These are phyloP conservation scores for Coleophora deauratella DNA, from an alignment of 2,888 invertebrate genomes.

Conservation along the genomic window DNA sequence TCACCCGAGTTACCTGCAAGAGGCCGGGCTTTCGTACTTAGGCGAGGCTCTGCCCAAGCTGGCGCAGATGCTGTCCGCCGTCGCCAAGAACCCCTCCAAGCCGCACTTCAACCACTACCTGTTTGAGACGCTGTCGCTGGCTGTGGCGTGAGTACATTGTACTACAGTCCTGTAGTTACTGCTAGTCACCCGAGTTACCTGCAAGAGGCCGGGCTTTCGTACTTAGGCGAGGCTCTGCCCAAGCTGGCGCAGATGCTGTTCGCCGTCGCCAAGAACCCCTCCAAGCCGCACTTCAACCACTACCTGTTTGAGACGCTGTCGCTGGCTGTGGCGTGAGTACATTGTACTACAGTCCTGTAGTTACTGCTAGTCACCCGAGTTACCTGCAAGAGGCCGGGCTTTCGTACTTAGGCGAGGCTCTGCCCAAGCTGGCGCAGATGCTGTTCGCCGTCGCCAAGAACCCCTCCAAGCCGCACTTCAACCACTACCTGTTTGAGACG, in stretches of 20 bases:
- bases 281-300: conserved; percentile 98
- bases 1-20: too few relatives aligned
- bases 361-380: too few relatives aligned
- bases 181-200: too few relatives aligned
- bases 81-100: too few relatives aligned
- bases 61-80: too few relatives aligned
- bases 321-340: conserved; percentile 84
- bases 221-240: conserved; percentile 85
- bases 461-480: conserved; percentile 97
- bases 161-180: too few relatives aligned
- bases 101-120: too few relatives aligned
- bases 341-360: too few relatives aligned
- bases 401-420: conserved; percentile 84
- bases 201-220: conserved; percentile 88
- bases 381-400: conserved; percentile 86
- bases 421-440: conserved; percentile 90
- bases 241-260: conserved; percentile 89
- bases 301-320: conserved; percentile 97
- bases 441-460: conserved; percentile 90
- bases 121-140: too few relatives aligned
- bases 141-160: too few relatives aligned
- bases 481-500: conserved; percentile 98
- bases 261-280: conserved; percentile 92
- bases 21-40: too few relatives aligned
- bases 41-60: too few relatives aligned